Conservation (phyloP, 2,113 vertebrate genomes). For the Tautogolabrus adspersus region DNA sequence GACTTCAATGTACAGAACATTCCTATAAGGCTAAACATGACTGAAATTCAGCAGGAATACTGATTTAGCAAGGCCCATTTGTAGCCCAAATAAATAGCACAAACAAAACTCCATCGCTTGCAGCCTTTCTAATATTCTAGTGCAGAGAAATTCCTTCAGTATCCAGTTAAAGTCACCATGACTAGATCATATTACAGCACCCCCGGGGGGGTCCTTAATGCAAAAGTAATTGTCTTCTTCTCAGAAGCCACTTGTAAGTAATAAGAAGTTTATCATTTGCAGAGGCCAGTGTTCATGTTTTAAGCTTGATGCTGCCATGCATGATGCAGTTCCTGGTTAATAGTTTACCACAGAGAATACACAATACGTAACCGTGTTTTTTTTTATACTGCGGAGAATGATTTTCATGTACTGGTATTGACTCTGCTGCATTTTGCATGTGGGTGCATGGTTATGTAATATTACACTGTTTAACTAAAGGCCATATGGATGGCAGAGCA, state of each 20-base stretch:
- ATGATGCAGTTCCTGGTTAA: conserved; percentile 65
- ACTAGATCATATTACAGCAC: conserved; percentile 64
- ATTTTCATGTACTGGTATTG: conserved; percentile 17
- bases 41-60: conserved; percentile 5
- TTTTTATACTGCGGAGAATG: neutral
- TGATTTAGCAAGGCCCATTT: conserved; percentile 24
- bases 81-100: conserved; percentile 23
- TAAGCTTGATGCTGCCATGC: neutral
- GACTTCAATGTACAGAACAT: conserved; percentile 29
- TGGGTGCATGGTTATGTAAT: neutral
- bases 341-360: conserved; percentile 62
- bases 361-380: conserved; percentile 21
- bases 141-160: conserved; percentile 62
- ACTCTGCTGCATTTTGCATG: neutral
- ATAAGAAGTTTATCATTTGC: conserved; percentile 55
- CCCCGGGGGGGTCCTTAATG: conserved; percentile 62
- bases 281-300: conserved; percentile 33
- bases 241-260: conserved; percentile 45
- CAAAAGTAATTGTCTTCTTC: conserved; percentile 74
- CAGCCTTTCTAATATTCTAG: conserved; percentile 41
- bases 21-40: neutral
- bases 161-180: conserved; percentile 60
- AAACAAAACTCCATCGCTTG: conserved; percentile 24
- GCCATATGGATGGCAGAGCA: neutral
- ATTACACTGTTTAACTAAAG: neutral